Base-by-base conservation (phyloP, 2,888 invertebrate genomes). In the Fabriciana adippe region DNA sequence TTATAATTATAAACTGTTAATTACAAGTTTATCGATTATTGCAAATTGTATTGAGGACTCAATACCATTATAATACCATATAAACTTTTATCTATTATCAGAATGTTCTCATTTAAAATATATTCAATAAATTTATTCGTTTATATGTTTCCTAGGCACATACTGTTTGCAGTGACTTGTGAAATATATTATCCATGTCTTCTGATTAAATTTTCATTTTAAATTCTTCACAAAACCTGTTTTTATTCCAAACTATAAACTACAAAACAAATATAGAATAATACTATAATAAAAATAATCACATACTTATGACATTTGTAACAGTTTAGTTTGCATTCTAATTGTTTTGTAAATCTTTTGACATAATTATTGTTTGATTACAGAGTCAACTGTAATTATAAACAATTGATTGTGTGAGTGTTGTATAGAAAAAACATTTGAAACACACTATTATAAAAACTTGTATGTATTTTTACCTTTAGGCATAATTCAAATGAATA, bases 271-370 rank as follows among this genome's bases (percentile, higher is more conserved):
- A 48, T 57, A 59, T 48, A 13, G 11, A 16, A 55, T 55, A 41
- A 55, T 48, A 47, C 16, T 48, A 48, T 47, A 48, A 59, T 59
- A 59, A 59, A 59, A 48, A 59, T 26, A 26, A 26, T 57, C 26
- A 31, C 48, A 31, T 11, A 8, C 15, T 59, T 59, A 48, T 48
- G 59, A 59, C 48, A 59, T 59, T 48, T 59, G n/a, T 48, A 57
- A 56, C 47, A 59, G 5, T 59, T 48, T 48, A 2, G 35, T 41
- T 41, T 41, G 35, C 35, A 41, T 41, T 41, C 35, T 41, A 45
- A 59, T 47, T 59, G 15, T 51, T 13, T 3, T 18, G 21, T 55
- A 47, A 11, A 41, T 11, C 35, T 64, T 35, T 14, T 56, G 47
- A 15, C 35, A 54, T 53, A 35, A 51, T 50, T 59, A 48, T n/a